Base-by-base conservation (phyloP, 2,113 vertebrate genomes). In the Budorcas taxicolor region DNA sequence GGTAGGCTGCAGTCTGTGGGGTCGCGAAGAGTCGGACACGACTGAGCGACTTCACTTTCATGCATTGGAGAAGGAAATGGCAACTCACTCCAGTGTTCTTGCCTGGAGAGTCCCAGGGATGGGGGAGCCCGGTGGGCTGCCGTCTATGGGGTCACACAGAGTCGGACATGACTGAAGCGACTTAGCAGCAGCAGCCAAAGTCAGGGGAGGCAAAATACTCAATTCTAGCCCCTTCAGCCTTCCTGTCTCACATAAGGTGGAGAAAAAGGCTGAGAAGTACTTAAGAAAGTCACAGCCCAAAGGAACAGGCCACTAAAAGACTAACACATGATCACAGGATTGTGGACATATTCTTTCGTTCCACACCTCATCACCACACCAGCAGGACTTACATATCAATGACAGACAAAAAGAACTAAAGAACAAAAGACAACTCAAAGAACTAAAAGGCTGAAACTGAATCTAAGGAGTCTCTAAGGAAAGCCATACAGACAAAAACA, bases 1-100 rank as follows among this genome's bases (percentile, higher is more conserved):
- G 57, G 57, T 58, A 5, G 57, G 57, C 55, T 57, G 55, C 25
- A 58, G 25, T 58, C 57, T 12, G 9, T 58, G 9, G 57, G 10
- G 23, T 58, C 10, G 0, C 1, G 0, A 58, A 58, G 57, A 58
- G 57, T 58, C 0, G 0, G 57, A 27, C 57, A 58, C 4, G 4
- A 11, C 57, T 58, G 23, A 58, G 57, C 10, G 10, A 27, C 57
- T 58, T 58, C 23, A 27, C 23, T 10, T 58, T 58, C 57, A 58
- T 58, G 57, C 23, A 25, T 0, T 58, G 23, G 57, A 58, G 57
- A 58, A 27, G 23, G 57, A 27, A 58, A 27, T 58, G 57, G 57
- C 57, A 58, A 58, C 57, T 23, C 23, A 58, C 23, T 58, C 9
- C 57, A 58, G 23, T 27, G 57, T 58, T 58, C 57, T 58, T 58